These are phyloP conservation scores for Ectemnius lituratus DNA, from an alignment of 2,888 invertebrate genomes.

Conservation along the genomic window DNA sequence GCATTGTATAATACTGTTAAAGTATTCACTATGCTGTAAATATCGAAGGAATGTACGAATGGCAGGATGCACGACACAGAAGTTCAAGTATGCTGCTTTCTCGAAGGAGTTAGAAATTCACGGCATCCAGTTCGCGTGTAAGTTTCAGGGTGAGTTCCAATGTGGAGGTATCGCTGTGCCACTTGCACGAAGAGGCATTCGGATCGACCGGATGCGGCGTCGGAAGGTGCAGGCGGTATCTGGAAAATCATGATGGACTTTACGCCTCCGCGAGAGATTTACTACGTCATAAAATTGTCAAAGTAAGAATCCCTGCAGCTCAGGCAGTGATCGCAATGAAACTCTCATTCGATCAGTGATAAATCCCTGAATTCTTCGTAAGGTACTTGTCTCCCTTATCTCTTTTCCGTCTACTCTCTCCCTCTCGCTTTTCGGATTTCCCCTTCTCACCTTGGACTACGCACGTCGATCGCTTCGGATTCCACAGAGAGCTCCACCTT, in stretches of 20 bases:
- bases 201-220: conserved; percentile 91
- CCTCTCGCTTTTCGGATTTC: too few species aligned
- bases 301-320: conserved; percentile 34
- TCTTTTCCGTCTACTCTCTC: too few species aligned
- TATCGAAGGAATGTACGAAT: too few species aligned
- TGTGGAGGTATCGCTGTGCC: conserved; percentile 83
- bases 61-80: too few species aligned
- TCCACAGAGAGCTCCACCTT: conserved; percentile 85
- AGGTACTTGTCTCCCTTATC: conserved; percentile 8
- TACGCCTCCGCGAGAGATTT: conserved; percentile 35
- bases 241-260: conserved; percentile 71
- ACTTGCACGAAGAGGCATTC: conserved; percentile 89
- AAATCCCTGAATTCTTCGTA: conserved; percentile 19
- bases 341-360: conserved; percentile 28
- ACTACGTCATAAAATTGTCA: conserved; percentile 78
- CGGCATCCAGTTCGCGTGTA: conserved; percentile 89
- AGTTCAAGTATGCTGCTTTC: too few species aligned
- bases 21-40: too few species aligned
- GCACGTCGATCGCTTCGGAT: conserved; percentile 74
- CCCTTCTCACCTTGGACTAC: conserved; percentile 70
- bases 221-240: conserved; percentile 85
- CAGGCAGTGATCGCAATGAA: conserved; percentile 33
- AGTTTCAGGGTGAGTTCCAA: conserved; percentile 87
- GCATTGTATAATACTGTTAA: too few species aligned
- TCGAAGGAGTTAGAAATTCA: conserved; percentile 85